phyloP scores from a whole-genome alignment of 2,888 invertebrate genomes.

The Aquatica leii region DNA sequence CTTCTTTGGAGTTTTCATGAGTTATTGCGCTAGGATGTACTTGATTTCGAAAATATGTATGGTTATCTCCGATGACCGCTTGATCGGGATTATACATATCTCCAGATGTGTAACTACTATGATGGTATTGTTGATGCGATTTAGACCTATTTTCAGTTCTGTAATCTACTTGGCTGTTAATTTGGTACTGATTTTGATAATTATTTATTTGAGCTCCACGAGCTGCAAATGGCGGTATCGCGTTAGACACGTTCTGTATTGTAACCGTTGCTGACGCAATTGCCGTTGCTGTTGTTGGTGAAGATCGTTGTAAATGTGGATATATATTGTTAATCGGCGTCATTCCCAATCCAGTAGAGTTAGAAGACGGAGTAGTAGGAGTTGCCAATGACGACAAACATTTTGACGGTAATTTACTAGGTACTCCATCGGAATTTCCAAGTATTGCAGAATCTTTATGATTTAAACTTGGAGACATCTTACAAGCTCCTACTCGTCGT shows the following conservation, averaged over 20 bases:
- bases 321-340: constrained; percentile 61
- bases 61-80: constrained; percentile 53
- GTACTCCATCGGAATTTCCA: constrained; percentile 55
- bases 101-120: constrained; percentile 46
- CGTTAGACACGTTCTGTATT: constrained; percentile 67
- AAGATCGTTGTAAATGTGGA: constrained; percentile 69
- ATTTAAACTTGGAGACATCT: constrained; percentile 64
- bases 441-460: constrained; percentile 65
- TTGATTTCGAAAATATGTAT: constrained; percentile 52
- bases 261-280: constrained; percentile 66
- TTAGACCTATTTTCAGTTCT: constrained; percentile 49
- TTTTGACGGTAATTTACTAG: constrained; percentile 69
- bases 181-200: constrained; percentile 58
- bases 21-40: constrained; percentile 47
- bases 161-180: constrained; percentile 55
- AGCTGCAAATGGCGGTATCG: constrained; percentile 67
- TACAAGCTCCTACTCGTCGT: constrained; percentile 64
- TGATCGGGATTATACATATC: constrained; percentile 61
- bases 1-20: constrained; percentile 43
- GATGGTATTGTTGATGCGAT: constrained; percentile 55
- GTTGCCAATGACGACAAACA: constrained; percentile 66
- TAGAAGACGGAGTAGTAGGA: constrained; percentile 68
- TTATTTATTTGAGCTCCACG: constrained; percentile 61
- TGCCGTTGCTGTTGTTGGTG: constrained; percentile 73
- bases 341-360: constrained; percentile 63